Conservation (phyloP, 1,140 invertebrate genomes). For the Thaumetopoea pityocampa region DNA sequence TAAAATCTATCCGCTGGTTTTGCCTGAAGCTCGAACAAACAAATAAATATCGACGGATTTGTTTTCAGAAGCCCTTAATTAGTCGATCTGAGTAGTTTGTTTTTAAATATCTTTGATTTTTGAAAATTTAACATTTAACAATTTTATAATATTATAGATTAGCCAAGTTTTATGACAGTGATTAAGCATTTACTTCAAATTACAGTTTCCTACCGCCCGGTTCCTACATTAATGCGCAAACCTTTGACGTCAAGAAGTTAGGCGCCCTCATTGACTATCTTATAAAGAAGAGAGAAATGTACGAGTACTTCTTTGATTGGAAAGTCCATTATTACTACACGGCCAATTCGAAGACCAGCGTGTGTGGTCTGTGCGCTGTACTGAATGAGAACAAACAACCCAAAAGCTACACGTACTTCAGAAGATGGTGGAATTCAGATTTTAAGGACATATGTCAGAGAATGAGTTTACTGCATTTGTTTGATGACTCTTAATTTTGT, state of each 20-base stretch:
- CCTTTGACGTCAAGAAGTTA: constrained; percentile 45
- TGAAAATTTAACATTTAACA: too few relatives aligned
- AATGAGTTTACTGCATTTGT: constrained; percentile 20
- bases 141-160: too few relatives aligned
- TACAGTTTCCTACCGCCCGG: constrained; percentile 56
- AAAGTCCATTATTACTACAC: constrained; percentile 56
- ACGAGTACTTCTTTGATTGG: constrained; percentile 59
- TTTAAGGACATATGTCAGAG: constrained; percentile 34
- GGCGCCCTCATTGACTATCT: constrained; percentile 52
- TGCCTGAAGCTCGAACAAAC: too few relatives aligned
- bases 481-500: too few relatives aligned
- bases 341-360: constrained; percentile 22
- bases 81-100: too few relatives aligned
- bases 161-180: too few relatives aligned
- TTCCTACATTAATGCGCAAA: constrained; percentile 46
- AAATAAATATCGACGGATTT: too few relatives aligned
- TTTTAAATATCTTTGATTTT: constrained; percentile 2
- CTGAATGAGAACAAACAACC: constrained; percentile 27
- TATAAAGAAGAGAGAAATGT: constrained; percentile 40
- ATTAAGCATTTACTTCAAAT: too few relatives aligned
- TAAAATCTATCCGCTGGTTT: too few relatives aligned
- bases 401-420: constrained; percentile 28
- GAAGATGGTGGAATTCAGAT: constrained; percentile 51
- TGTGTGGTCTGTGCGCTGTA: constrained; percentile 47
- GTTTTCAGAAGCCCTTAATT: too few relatives aligned